These are phyloP conservation scores for Dolichoris vasculosae DNA, from an alignment of 1,140 invertebrate species.

Conservation along the genomic window DNA sequence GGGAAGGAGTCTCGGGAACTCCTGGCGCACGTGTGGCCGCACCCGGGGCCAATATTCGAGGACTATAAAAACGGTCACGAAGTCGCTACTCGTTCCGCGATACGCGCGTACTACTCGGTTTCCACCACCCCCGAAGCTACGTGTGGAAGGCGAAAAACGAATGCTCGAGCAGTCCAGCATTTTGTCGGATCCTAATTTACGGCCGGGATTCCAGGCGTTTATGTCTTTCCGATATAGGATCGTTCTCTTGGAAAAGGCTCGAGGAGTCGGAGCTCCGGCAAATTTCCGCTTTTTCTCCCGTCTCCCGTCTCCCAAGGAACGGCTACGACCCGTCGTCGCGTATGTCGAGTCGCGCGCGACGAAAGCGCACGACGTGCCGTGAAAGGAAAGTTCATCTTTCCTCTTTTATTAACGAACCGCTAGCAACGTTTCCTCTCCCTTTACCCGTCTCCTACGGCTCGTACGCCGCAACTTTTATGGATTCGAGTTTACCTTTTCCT, in stretches of 20 bases:
- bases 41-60: not conserved
- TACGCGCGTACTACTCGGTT: constrained; percentile 3
- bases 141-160: constrained; percentile 64
- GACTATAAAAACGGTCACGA: constrained; percentile 16
- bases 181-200: constrained; percentile 75
- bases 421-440: constrained; percentile 50
- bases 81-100: constrained; percentile 7
- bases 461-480: constrained; percentile 20
- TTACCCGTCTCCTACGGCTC: not conserved
- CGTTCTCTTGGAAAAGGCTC: constrained; percentile 67
- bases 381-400: constrained; percentile 66
- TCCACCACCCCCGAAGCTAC: too few species aligned
- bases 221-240: constrained; percentile 74
- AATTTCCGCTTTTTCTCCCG: constrained; percentile 55
- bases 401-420: constrained; percentile 64
- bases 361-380: constrained; percentile 62
- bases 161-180: constrained; percentile 67
- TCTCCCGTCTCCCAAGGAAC: constrained; percentile 24
- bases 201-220: constrained; percentile 72
- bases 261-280: constrained; percentile 55
- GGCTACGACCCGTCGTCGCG: constrained; percentile 54
- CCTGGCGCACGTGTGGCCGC: not conserved
- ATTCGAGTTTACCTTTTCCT: constrained; percentile 16
- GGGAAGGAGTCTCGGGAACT: too few species aligned
- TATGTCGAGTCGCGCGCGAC: constrained; percentile 52